phyloP scores from a whole-genome alignment of 92 coral and sea anemone genomes.

The Porites rus region DNA sequence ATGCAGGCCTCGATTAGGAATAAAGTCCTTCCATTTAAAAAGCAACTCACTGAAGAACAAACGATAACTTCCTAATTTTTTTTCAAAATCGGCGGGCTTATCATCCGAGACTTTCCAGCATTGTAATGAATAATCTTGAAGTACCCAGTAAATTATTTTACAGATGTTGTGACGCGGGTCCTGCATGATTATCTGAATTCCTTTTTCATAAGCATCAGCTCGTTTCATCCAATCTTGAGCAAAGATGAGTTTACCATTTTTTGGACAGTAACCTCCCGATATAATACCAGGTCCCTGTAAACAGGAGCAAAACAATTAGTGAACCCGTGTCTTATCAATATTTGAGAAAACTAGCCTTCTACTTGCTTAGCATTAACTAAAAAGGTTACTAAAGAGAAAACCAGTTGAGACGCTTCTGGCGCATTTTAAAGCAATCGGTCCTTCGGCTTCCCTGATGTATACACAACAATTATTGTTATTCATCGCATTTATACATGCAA shows the following conservation, averaged over 20 bases:
- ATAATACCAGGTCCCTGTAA: not conserved
- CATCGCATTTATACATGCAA: too few species aligned
- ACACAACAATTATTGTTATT: too few species aligned
- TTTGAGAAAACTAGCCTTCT: not conserved
- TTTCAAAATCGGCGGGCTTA: not conserved
- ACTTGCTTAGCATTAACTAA: too few species aligned
- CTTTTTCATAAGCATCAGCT: constrained; percentile 40
- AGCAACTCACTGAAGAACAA: not conserved
- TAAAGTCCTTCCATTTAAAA: not conserved
- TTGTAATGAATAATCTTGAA: not conserved
- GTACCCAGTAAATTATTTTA: constrained; percentile 9
- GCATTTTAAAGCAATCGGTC: too few species aligned
- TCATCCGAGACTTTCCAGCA: not conserved
- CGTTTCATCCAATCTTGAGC: constrained; percentile 1
- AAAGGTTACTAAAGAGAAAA: too few species aligned
- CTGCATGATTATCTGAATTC: constrained; percentile 27
- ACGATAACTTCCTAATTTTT: not conserved
- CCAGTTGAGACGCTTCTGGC: too few species aligned
- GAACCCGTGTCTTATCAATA: not conserved
- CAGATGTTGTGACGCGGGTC: constrained; percentile 38
- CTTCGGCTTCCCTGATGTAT: too few species aligned
- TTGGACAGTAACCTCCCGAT: not conserved
- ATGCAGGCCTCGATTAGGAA: not conserved
- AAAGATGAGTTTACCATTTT: not conserved
- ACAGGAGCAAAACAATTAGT: not conserved